Evolutionary conservation across 2,113 vertebrate genomes (phyloP).

Genomic region (Formicarius rufipectus): DNA sequence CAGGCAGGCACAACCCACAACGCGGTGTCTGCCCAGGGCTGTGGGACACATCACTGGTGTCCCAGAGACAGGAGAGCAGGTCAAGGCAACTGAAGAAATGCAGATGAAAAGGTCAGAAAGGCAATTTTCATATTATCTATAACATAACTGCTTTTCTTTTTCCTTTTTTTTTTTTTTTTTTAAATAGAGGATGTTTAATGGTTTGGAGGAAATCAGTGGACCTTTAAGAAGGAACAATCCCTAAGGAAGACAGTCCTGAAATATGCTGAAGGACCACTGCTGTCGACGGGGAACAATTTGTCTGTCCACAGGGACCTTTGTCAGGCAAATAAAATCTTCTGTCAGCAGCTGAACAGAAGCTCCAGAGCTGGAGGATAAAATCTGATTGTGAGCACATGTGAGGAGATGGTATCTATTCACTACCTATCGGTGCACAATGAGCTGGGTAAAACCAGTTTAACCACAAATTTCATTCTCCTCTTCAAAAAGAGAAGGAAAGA

Average conservation of each 20-base stretch:
- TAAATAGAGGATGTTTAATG: neutral
- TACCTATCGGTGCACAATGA: neutral
- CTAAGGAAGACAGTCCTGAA: neutral
- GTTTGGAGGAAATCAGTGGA: neutral
- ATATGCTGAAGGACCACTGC: neutral
- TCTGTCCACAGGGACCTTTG: neutral
- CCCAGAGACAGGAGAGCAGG: neutral
- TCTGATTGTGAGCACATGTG: neutral
- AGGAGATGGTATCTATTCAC: conserved; percentile 24
- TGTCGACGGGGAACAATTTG: neutral
- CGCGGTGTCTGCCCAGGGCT: fast-evolving
- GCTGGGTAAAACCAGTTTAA: neutral
- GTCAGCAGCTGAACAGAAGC: conserved; percentile 37
- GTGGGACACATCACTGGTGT: neutral
- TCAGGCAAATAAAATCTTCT: conserved; percentile 40
- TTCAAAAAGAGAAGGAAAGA: neutral
- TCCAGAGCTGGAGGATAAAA: conserved; percentile 7
- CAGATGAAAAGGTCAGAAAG: neutral
- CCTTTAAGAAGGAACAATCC: neutral
- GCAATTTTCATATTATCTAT: neutral
- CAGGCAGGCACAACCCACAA: neutral
- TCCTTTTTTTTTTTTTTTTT: neutral
- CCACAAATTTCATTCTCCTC: neutral
- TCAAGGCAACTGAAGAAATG: neutral
- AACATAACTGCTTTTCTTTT: too few relatives aligned